phyloP scores from a whole-genome alignment of 2,797 vertebrate species.

The Antrozous pallidus region DNA sequence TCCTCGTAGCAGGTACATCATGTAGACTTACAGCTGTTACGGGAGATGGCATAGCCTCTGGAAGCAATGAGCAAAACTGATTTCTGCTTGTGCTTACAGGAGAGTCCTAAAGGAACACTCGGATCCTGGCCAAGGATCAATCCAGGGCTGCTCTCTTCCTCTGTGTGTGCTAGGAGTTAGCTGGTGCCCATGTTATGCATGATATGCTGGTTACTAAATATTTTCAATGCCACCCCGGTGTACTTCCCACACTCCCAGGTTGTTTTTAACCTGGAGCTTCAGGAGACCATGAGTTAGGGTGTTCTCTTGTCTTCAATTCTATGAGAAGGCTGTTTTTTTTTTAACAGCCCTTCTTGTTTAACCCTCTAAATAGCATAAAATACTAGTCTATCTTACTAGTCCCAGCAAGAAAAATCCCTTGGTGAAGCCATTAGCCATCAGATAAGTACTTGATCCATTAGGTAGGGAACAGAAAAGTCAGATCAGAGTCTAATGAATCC shows the following conservation, averaged over 20 bases:
- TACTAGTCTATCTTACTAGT: not conserved
- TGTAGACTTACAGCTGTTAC: not conserved
- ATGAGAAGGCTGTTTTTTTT: not conserved
- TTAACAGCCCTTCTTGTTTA: not conserved
- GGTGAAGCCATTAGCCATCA: not conserved
- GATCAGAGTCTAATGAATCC: not conserved
- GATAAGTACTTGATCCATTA: not conserved
- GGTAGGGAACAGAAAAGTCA: not conserved
- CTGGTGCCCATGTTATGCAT: not conserved
- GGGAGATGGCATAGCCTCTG: not conserved
- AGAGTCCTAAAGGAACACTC: not conserved
- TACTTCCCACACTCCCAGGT: not conserved
- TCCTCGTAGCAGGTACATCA: not conserved
- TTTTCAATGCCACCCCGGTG: not conserved
- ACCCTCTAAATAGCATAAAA: not conserved
- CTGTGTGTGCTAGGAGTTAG: not conserved
- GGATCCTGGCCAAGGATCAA: not conserved
- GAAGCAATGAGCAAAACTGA: not conserved
- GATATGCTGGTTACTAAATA: not conserved
- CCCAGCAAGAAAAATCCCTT: slow-evolving; percentile 22
- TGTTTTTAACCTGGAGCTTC: not conserved
- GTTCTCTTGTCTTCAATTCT: not conserved
- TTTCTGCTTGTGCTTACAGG: not conserved
- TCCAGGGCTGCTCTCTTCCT: not conserved
- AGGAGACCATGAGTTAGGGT: not conserved